Evolutionary conservation across 2,797 vertebrate genomes (phyloP).

Genomic region (Lagothrix lagotricha): DNA sequence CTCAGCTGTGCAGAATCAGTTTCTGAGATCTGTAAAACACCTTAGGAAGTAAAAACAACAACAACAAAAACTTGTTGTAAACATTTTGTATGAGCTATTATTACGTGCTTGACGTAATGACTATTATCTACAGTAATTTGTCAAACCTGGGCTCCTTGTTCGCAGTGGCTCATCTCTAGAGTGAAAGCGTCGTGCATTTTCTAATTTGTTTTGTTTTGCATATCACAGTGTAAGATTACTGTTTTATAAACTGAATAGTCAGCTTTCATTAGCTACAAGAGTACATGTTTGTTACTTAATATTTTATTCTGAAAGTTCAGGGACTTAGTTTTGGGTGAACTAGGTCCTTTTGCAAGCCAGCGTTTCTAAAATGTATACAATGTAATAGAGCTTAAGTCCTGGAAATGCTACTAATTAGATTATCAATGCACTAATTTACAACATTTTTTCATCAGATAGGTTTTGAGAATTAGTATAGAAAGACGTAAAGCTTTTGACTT

Average conservation of each 20-base stretch:
- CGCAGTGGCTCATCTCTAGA: background rate
- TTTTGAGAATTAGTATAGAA: slow-evolving; percentile 7
- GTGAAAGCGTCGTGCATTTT: background rate
- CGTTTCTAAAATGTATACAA: background rate
- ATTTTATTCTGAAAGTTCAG: slow-evolving; percentile 40
- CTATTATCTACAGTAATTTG: background rate
- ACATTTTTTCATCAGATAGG: background rate
- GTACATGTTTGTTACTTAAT: background rate
- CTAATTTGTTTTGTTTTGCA: background rate
- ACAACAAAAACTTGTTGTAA: background rate
- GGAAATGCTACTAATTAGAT: background rate
- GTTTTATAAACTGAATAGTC: background rate
- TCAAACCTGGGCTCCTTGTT: background rate
- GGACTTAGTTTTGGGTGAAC: slow-evolving; percentile 2
- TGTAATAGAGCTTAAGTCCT: background rate
- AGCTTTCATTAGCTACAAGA: slow-evolving; percentile 35
- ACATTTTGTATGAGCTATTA: background rate
- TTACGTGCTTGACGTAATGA: background rate
- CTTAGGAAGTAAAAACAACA: background rate
- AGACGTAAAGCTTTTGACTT: background rate
- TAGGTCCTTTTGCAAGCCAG: background rate
- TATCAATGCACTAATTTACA: background rate
- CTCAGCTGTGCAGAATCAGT: background rate
- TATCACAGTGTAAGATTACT: background rate
- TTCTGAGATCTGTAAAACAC: slow-evolving; percentile 29